Conservation (phyloP, 2,797 vertebrate genomes). For the Sebastes ruberrimus region DNA sequence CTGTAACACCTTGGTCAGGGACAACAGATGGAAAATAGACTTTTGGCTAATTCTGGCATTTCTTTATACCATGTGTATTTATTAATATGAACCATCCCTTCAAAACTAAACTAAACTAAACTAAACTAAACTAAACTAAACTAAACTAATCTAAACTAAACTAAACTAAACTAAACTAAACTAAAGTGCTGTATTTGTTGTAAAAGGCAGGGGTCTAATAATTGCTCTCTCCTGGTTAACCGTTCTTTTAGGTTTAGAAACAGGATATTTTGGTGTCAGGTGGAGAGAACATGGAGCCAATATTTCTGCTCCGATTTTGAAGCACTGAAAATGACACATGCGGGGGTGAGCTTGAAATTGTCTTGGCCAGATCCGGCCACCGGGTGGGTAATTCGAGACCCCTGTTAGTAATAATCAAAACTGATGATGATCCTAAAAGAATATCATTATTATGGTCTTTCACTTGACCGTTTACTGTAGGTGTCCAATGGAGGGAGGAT, state of each 20-base stretch:
- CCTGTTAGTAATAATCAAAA: background rate
- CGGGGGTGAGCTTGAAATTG: background rate
- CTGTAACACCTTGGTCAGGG: too few species aligned
- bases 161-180: too few species aligned
- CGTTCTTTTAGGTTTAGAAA: background rate
- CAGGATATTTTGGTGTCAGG: background rate
- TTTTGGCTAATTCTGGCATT: too few species aligned
- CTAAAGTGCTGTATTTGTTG: background rate
- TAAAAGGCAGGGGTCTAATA: background rate
- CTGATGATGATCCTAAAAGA: background rate
- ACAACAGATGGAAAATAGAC: too few species aligned
- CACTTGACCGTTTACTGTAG: background rate
- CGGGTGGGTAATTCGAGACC: background rate
- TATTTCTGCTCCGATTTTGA: background rate
- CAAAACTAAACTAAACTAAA: too few species aligned
- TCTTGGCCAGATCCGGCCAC: background rate
- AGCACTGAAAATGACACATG: background rate
- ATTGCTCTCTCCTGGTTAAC: background rate
- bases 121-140: too few species aligned
- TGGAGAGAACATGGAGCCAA: background rate
- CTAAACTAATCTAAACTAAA: accelerated
- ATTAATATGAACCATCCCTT: too few species aligned
- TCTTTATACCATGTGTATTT: too few species aligned
- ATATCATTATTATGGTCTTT: background rate
- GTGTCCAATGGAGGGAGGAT: background rate